phyloP scores from a whole-genome alignment of 2,797 vertebrate genomes.

The Melanotaenia parkinsoni region DNA sequence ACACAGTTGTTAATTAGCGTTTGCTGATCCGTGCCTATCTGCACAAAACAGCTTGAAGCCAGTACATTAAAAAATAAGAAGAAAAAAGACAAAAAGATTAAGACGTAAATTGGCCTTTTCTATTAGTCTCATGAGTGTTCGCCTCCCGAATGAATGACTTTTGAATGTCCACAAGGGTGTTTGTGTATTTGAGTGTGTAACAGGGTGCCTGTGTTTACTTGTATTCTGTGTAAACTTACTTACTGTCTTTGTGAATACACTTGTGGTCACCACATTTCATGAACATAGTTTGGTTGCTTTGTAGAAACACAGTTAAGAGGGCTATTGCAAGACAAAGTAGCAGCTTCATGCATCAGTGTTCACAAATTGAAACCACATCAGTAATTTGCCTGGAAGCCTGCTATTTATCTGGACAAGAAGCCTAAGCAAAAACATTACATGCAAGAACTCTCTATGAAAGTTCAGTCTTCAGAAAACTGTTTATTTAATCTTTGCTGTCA shows the following conservation, averaged over 20 bases:
- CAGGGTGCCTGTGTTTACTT: conserved; percentile 7
- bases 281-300: conserved; percentile 24
- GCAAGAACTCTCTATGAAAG: background rate
- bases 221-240: conserved; percentile 10
- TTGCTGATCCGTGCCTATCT: conserved; percentile 79
- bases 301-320: conserved; percentile 2
- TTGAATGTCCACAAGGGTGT: conserved; percentile 31
- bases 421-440: conserved; percentile 7
- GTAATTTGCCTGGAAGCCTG: conserved; percentile 9
- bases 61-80: conserved; percentile 49
- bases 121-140: conserved; percentile 54
- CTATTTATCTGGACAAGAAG: conserved; percentile 16
- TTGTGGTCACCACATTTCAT: conserved; percentile 22
- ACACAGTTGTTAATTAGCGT: conserved; percentile 79
- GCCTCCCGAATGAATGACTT: conserved; percentile 38
- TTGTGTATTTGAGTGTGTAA: background rate
- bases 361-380: conserved; percentile 12
- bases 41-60: conserved; percentile 75
- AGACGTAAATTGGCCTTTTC: conserved; percentile 54
- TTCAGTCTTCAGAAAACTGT: background rate
- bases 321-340: background rate
- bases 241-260: conserved; percentile 4
- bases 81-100: conserved; percentile 57
- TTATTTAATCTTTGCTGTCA: background rate
- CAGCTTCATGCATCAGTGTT: conserved; percentile 19